Conservation (phyloP, 1,140 invertebrate species). For the Drosophila arizonae region DNA sequence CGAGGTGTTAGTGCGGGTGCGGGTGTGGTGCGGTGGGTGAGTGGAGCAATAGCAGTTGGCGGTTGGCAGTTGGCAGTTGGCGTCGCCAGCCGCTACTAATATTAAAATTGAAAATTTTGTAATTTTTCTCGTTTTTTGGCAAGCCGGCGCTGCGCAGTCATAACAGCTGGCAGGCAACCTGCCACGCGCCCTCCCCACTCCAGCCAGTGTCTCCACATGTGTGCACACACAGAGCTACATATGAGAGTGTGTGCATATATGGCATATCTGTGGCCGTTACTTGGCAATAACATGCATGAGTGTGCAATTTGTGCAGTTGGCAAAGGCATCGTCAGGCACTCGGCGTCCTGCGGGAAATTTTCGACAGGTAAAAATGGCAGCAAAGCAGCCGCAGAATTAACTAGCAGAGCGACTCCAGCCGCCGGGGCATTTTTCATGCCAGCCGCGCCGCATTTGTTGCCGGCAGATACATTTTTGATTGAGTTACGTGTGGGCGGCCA, state of each 20-base stretch:
- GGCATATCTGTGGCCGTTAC: constrained; percentile 73
- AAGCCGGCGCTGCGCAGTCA: constrained; percentile 75
- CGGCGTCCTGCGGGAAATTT: constrained; percentile 76
- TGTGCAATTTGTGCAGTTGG: constrained; percentile 80
- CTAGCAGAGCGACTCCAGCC: constrained; percentile 45
- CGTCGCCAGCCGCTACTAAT: constrained; percentile 77
- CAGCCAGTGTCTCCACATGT: constrained; percentile 1
- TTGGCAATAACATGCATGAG: constrained; percentile 81
- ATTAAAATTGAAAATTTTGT: constrained; percentile 82
- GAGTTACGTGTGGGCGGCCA: constrained; percentile 64
- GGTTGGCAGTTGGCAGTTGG: constrained; percentile 44
- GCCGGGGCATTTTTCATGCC: constrained; percentile 56
- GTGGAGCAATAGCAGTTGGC: background rate
- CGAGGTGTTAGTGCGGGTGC: constrained; percentile 15
- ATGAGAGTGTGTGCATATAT: background rate
- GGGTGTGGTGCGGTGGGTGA: too few relatives aligned
- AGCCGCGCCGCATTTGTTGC: constrained; percentile 62
- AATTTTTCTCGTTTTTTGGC: constrained; percentile 77
- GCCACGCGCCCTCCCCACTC: background rate
- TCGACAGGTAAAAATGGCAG: constrained; percentile 79
- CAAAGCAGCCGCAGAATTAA: constrained; percentile 50
- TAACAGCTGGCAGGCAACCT: constrained; percentile 63
- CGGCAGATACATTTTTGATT: constrained; percentile 78
- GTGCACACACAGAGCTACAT: background rate
- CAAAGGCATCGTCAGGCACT: constrained; percentile 55